Base-by-base conservation (phyloP, 1,140 invertebrate genomes). In the Hetaerina americana region DNA sequence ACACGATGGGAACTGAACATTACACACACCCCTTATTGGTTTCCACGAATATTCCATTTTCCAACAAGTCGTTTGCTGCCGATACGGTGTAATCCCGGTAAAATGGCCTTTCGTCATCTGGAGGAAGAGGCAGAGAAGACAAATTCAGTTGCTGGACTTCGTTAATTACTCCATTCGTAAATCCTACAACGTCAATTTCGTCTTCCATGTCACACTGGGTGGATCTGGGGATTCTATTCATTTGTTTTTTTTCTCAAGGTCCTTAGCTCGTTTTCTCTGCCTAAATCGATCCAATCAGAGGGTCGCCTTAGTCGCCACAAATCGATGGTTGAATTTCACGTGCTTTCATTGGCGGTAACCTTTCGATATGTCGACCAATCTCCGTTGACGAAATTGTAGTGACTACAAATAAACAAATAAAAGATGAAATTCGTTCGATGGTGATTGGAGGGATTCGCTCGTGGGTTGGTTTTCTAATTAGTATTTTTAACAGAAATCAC, bases 11-110 rank as follows among this genome's bases (percentile, higher is more conserved):
- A n/a, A n/a, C n/a, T n/a, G n/a, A n/a, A n/a, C n/a, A n/a, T n/a
- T n/a, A 70, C 24, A 77, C 75, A 75, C 75, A 82, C 81, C 81
- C 81, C 77, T 78, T 80, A 70, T 74, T 78, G 24, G 81, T 82
- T 77, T 81, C 80, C 10, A 82, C 78, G 22, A 82, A 74, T 75
- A 82, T 81, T 69, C 81, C 81, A 77, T 82, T 82, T 72, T 77
- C 75, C 68, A 82, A 74, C 31, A 82, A 29, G 76, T 80, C 76
- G 73, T 79, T 80, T n/a, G 80, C 80, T 40, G 72, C 72, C 18
- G 72, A 70, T 22, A 70, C 68, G n/a, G 72, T 27, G 66, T 72
- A 57, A 57, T 57, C 40, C 22, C 40, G 15, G 22, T 5, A 57
- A n/a, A 57, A 27, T 69, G 26, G 68, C 2, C 12, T 0, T 25